Conservation (phyloP, 1,140 invertebrate genomes). For the Chironomus tepperi region DNA sequence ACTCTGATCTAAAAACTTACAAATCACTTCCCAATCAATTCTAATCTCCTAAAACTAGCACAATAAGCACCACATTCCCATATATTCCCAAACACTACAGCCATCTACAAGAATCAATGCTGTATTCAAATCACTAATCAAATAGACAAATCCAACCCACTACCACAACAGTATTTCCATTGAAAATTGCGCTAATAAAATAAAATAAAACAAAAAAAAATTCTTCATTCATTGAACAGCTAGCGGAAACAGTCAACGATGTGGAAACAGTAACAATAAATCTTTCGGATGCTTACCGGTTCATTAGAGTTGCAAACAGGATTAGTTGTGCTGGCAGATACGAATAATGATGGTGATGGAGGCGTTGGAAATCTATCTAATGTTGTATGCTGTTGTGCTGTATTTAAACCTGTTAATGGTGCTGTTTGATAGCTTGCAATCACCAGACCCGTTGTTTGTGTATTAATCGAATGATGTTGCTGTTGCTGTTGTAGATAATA, state of each 20-base stretch:
- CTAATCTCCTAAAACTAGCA: too few species aligned
- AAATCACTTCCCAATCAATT: too few species aligned
- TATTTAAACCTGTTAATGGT: slow-evolving; percentile 17
- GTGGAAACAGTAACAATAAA: slow-evolving; percentile 23
- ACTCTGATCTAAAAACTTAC: too few species aligned
- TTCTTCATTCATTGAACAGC: not conserved
- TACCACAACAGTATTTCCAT: not conserved
- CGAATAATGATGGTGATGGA: slow-evolving; percentile 19
- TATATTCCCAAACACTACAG: too few species aligned
- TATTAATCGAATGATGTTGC: not conserved
- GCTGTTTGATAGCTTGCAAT: slow-evolving; percentile 7
- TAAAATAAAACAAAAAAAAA: not conserved
- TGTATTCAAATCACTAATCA: not conserved
- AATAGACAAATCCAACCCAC: not conserved
- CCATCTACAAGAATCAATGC: too few species aligned
- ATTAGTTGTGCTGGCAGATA: slow-evolving; percentile 21
- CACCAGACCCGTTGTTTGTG: not conserved
- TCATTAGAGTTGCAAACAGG: slow-evolving; percentile 23
- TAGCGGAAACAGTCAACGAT: slow-evolving; percentile 5
- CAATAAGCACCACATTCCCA: too few species aligned
- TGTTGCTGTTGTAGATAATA: slow-evolving; percentile 16
- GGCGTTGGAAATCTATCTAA: slow-evolving; percentile 21
- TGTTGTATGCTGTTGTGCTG: slow-evolving; percentile 11
- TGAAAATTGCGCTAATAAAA: not conserved
- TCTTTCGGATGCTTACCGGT: slow-evolving; percentile 20